Evolutionary conservation across 2,888 invertebrate genomes (phyloP).

Genomic region (Synanthedon andrenaeformis): DNA sequence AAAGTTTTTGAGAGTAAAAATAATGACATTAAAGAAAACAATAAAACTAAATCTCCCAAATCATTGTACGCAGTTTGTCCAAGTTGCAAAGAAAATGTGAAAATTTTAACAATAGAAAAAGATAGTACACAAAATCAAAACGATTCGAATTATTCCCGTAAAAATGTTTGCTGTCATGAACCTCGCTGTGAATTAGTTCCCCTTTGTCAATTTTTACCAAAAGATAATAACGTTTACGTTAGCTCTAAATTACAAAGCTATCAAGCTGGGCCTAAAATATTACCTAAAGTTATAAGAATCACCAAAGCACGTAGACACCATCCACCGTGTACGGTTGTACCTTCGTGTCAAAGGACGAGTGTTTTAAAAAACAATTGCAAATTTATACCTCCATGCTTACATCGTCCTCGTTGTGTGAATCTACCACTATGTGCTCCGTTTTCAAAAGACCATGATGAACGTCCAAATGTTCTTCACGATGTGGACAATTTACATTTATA

Average conservation of each 20-base stretch:
- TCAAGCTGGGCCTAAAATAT: constrained; percentile 17
- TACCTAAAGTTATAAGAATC: constrained; percentile 39
- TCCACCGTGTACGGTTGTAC: constrained; percentile 56
- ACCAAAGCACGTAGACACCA: constrained; percentile 59
- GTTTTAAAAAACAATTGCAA: constrained; percentile 52
- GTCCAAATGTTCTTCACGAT: constrained; percentile 17
- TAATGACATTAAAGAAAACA: constrained; percentile 10
- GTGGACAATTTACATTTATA: constrained; percentile 21
- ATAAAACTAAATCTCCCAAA: constrained; percentile 20
- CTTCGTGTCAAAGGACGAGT: constrained; percentile 49
- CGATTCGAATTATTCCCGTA: constrained; percentile 14
- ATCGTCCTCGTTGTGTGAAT: constrained; percentile 54
- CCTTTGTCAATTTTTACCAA: constrained; percentile 43
- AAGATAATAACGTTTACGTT: constrained; percentile 17
- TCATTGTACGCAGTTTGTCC: constrained; percentile 37
- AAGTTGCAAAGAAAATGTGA: constrained; percentile 43
- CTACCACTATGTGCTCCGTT: constrained; percentile 49
- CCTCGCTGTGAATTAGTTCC: constrained; percentile 49
- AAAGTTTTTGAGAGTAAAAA: constrained; percentile 8
- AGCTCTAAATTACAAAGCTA: constrained; percentile 23
- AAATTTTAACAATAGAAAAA: constrained; percentile 36
- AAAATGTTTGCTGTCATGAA: constrained; percentile 34
- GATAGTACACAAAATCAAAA: constrained; percentile 17
- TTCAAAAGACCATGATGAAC: constrained; percentile 36
- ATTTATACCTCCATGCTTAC: constrained; percentile 48